These are phyloP conservation scores for Argentina silus DNA, from an alignment of 2,797 vertebrate species.

Conservation along the genomic window DNA sequence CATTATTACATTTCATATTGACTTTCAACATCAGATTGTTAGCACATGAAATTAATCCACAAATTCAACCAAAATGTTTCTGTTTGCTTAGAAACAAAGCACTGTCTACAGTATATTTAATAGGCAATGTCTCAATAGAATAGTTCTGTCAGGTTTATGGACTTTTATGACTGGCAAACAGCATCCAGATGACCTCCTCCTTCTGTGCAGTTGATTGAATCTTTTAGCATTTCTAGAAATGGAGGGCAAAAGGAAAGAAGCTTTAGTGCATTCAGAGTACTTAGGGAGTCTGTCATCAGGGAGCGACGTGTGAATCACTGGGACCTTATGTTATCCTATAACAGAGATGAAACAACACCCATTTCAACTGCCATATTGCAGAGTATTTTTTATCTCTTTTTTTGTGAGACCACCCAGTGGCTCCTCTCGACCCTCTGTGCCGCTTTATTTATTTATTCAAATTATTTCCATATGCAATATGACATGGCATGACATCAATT, in stretches of 20 bases:
- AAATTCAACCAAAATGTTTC: no score
- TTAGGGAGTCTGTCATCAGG: not conserved
- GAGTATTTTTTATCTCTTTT: not conserved
- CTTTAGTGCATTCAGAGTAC: not conserved
- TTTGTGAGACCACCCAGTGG: conserved; percentile 16
- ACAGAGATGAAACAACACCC: not conserved
- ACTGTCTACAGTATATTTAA: not conserved
- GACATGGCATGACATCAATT: conserved; percentile 39
- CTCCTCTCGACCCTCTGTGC: conserved; percentile 21
- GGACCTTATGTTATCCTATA: not conserved
- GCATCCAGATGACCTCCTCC: not conserved
- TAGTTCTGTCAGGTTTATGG: not conserved
- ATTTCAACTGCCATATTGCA: conserved; percentile 5
- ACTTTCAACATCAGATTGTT: no score
- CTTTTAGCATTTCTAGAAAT: not conserved
- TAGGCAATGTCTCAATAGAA: not conserved
- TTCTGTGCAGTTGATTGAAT: not conserved
- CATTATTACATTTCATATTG: no score
- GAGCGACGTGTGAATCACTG: not conserved
- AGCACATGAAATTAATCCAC: no score
- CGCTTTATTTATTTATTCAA: conserved; percentile 40
- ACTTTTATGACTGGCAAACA: not conserved
- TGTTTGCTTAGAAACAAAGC: not conserved
- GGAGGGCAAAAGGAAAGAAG: not conserved
- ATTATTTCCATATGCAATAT: conserved; percentile 41